Evolutionary conservation across 2,888 invertebrate genomes (phyloP).

Genomic region (Myopa testacea): DNA sequence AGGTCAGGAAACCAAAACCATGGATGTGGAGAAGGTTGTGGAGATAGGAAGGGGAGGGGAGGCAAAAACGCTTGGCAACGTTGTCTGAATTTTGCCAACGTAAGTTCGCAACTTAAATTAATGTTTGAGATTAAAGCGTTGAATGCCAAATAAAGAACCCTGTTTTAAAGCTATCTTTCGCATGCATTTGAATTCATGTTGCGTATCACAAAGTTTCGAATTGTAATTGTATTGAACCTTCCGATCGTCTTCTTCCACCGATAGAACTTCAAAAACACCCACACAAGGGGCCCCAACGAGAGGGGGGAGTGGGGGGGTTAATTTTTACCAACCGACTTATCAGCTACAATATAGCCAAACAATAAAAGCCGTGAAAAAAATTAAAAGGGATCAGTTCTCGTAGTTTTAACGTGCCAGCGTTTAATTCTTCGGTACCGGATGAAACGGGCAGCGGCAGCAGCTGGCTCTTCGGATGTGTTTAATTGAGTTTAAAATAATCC

Average conservation of each 20-base stretch:
- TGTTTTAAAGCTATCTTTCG: background rate
- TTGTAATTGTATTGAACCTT: background rate
- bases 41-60: too few relatives aligned
- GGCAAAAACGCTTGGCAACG: too few relatives aligned
- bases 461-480: slow-evolving; percentile 39
- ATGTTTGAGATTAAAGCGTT: background rate
- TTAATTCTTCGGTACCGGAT: slow-evolving; percentile 23
- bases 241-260: background rate
- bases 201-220: slow-evolving; percentile 9
- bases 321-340: slow-evolving; percentile 30
- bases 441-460: background rate
- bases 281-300: background rate
- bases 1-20: too few relatives aligned
- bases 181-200: slow-evolving; percentile 21
- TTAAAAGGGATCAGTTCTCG: slow-evolving; percentile 25
- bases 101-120: background rate
- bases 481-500: slow-evolving; percentile 47
- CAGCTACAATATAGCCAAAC: background rate
- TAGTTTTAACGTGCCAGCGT: slow-evolving; percentile 24
- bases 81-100: background rate
- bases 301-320: background rate
- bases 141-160: background rate
- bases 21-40: too few relatives aligned
- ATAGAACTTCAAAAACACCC: background rate
- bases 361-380: background rate